Evolutionary conservation across 2,797 vertebrate species (phyloP).

Genomic region (Hydrocynus forskahlii): DNA sequence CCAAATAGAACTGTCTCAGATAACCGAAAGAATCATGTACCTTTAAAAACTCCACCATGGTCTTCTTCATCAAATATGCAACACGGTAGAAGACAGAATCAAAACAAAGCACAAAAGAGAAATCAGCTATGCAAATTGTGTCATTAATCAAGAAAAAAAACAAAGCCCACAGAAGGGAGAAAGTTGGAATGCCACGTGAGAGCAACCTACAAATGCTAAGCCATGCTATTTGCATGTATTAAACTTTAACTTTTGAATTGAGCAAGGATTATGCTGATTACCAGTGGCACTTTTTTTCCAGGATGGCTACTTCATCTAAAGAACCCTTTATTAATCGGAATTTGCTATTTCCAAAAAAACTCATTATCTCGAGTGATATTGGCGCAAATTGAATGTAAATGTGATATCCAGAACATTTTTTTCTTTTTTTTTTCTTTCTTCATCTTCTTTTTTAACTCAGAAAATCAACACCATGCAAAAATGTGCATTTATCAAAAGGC

Average conservation of each 20-base stretch:
- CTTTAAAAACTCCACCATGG: conserved; percentile 3
- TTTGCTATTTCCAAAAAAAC: conserved; percentile 65
- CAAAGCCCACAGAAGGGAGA: conserved; percentile 36
- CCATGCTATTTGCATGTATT: conserved; percentile 78
- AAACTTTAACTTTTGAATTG: conserved; percentile 72
- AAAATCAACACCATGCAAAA: conserved; percentile 51
- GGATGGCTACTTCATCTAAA: conserved; percentile 70
- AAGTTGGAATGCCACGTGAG: conserved; percentile 57
- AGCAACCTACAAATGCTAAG: conserved; percentile 66
- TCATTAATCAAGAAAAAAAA: conserved; percentile 51
- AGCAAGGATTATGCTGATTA: conserved; percentile 72
- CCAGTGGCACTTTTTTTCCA: conserved; percentile 64
- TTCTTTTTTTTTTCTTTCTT: background rate
- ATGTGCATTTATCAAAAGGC: conserved; percentile 51
- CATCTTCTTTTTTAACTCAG: conserved; percentile 15
- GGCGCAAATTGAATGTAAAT: conserved; percentile 61
- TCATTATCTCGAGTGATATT: conserved; percentile 55
- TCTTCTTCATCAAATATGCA: conserved; percentile 46
- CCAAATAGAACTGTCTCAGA: background rate
- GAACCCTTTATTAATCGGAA: conserved; percentile 76
- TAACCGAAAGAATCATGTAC: background rate
- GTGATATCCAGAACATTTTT: conserved; percentile 35
- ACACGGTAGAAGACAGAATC: conserved; percentile 37
- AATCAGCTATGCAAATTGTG: conserved; percentile 59
- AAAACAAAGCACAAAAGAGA: conserved; percentile 54